Evolutionary conservation across 2,888 invertebrate genomes (phyloP), one percentile per base, ranked within the genome.

Genomic region (Agrochola litura): DNA sequence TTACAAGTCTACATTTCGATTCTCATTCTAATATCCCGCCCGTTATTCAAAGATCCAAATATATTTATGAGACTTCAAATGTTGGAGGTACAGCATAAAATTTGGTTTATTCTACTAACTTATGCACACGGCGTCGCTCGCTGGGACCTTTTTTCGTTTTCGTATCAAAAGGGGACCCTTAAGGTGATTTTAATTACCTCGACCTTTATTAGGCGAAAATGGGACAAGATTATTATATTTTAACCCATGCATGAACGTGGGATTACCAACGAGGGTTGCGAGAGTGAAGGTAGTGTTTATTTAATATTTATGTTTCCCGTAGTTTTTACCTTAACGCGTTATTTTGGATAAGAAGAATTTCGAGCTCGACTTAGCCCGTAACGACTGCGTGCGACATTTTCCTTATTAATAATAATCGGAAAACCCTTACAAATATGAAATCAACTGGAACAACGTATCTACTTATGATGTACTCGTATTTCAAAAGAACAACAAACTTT

Each of bases 161-260:
- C 56, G 22, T 56, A 56, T 54, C 22, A 64, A 77, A 85, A 74
- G 52, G 83, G 78, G 30, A 52, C 77, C 65, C 72, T 58, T 58
- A 65, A 72, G 79, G 83, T 83, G 79, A 73, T 86, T 86, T 75
- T 84, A 84, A 84, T 75, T 79, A 86, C 69, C 63, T 56, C 69
- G 43, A 66, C 83, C 79, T 83, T 77, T 77, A 83, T 83, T 86
- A 86, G 64, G 69, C 74, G 79, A 84, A 86, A 86, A 84, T 84
- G 84, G 84, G 84, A 83, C 79, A 83, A 79, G 74, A 86, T 86
- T 83, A 86, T 84, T 86, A 84, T 73, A 83, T 83, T 83, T 82
- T 73, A 72, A 86, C 74, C 72, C 83, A 73, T 75, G 75, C 69
- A 73, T 84, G 69, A 75, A 83, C 79, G 63, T 75, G 84, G 83